Evolutionary conservation across 2,797 vertebrate genomes (phyloP).

Genomic region (Miichthys miiuy): DNA sequence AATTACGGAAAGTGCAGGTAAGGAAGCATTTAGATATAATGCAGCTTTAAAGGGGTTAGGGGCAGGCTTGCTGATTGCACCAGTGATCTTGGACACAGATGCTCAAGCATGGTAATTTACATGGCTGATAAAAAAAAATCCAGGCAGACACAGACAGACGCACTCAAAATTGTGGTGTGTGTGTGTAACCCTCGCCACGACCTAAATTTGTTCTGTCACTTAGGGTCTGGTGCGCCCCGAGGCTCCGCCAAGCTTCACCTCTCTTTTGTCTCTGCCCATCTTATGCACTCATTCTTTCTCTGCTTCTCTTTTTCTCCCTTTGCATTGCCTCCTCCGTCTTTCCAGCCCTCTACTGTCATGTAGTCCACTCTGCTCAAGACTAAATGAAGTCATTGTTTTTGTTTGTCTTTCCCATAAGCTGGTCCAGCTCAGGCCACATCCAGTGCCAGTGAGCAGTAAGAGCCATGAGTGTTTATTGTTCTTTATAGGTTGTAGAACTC

Average conservation of each 20-base stretch:
- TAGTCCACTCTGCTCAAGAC: constrained; percentile 5
- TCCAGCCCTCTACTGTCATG: constrained; percentile 16
- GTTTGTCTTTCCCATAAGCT: constrained; percentile 51
- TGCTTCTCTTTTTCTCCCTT: not conserved
- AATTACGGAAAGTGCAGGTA: not conserved
- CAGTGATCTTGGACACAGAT: constrained; percentile 1
- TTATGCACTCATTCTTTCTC: not conserved
- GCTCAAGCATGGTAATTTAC: constrained; percentile 9
- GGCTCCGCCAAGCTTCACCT: constrained; percentile 17
- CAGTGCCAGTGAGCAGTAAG: constrained; percentile 13
- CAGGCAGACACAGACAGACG: constrained; percentile 5
- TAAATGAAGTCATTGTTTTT: constrained; percentile 40
- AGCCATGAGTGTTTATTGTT: constrained; percentile 47
- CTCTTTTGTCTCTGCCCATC: constrained; percentile 18
- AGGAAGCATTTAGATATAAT: not conserved
- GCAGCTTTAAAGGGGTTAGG: not conserved
- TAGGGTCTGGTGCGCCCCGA: constrained; percentile 24
- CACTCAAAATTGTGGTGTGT: constrained; percentile 2
- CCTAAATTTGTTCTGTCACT: constrained; percentile 54
- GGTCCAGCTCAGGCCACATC: constrained; percentile 44
- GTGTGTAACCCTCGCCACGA: not conserved
- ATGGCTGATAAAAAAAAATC: constrained; percentile 5
- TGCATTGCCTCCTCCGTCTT: not conserved
- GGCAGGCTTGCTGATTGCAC: not conserved
- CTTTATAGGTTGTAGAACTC: constrained; percentile 64